phyloP scores from a whole-genome alignment of 1,140 invertebrate species.

The Frieseomelitta varia region DNA sequence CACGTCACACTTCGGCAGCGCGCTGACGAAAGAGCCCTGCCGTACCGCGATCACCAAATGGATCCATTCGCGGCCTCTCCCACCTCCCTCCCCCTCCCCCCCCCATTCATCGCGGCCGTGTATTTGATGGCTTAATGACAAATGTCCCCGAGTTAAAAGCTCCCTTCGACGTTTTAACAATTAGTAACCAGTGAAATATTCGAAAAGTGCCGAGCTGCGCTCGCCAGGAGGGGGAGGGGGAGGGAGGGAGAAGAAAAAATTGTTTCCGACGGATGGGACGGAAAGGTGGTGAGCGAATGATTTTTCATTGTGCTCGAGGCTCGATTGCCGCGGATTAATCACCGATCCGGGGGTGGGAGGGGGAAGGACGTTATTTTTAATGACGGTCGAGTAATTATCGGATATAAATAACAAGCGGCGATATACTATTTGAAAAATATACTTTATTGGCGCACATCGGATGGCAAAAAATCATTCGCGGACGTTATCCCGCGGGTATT shows the following conservation, averaged over 20 bases:
- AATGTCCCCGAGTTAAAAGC: slow-evolving; percentile 31
- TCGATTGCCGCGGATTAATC: not conserved
- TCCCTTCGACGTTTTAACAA: slow-evolving; percentile 10
- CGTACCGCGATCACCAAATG: slow-evolving; percentile 40
- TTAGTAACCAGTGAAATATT: not conserved
- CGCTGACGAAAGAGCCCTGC: not conserved
- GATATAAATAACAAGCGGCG: too few relatives aligned
- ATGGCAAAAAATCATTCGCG: too few relatives aligned
- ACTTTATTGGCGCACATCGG: too few relatives aligned
- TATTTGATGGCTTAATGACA: slow-evolving; percentile 43
- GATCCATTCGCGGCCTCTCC: slow-evolving; percentile 9
- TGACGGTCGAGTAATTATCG: too few relatives aligned
- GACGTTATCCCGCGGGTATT: too few relatives aligned
- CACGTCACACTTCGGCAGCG: slow-evolving; percentile 1
- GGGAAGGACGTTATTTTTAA: not conserved
- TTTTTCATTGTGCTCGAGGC: not conserved
- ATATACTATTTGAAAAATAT: too few relatives aligned
- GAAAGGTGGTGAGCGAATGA: too few relatives aligned
- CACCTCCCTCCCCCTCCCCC: too few relatives aligned
- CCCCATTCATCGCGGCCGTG: slow-evolving; percentile 6
- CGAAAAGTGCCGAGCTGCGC: not conserved
- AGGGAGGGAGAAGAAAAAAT: not conserved
- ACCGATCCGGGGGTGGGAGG: not conserved
- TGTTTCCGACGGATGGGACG: not conserved
- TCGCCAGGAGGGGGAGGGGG: not conserved